A percentile compares a stretch with the other conserved stretches of the same genome.
Evolutionary conservation across 2,113 vertebrate species (phyloP).

Genomic region (Scomber japonicus): DNA sequence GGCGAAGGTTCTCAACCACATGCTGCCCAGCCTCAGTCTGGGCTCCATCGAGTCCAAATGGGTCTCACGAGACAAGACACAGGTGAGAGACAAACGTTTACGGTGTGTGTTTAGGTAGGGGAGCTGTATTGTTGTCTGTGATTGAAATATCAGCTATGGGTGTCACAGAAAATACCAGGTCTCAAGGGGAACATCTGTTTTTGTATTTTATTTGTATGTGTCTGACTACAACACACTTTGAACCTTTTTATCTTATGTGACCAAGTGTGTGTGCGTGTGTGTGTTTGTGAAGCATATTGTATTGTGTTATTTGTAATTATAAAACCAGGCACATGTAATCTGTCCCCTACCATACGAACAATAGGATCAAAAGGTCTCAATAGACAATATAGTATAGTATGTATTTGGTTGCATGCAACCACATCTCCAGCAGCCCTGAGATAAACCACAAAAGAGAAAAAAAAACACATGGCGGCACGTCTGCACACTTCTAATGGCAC

Average conservation of each 20-base stretch:
- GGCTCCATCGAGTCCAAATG: constrained; percentile 90
- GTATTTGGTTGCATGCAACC: background rate
- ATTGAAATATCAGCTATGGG: constrained; percentile 11
- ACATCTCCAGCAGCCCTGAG: background rate
- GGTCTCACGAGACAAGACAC: constrained; percentile 90
- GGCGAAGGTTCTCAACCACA: constrained; percentile 91
- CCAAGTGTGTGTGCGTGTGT: background rate
- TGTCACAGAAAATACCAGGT: constrained; percentile 21
- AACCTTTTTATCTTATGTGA: too few relatives aligned
- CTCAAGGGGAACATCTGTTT: background rate
- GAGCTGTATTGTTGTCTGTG: constrained; percentile 17
- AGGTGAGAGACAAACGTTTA: constrained; percentile 85
- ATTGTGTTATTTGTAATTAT: constrained; percentile 4
- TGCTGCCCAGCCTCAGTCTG: constrained; percentile 90
- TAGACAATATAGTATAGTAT: background rate
- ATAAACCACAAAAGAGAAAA: background rate
- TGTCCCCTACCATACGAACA: background rate
- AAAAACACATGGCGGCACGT: background rate
- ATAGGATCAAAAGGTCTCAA: background rate
- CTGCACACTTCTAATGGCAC: background rate
- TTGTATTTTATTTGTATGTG: background rate
- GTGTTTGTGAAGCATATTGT: background rate
- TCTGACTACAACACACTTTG: background rate
- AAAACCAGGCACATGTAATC: constrained; percentile 21
- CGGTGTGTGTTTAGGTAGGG: background rate